Evolutionary conservation across 2,797 vertebrate genomes (phyloP), one percentile per base, ranked within the genome.

Genomic region (Brotula barbata): DNA sequence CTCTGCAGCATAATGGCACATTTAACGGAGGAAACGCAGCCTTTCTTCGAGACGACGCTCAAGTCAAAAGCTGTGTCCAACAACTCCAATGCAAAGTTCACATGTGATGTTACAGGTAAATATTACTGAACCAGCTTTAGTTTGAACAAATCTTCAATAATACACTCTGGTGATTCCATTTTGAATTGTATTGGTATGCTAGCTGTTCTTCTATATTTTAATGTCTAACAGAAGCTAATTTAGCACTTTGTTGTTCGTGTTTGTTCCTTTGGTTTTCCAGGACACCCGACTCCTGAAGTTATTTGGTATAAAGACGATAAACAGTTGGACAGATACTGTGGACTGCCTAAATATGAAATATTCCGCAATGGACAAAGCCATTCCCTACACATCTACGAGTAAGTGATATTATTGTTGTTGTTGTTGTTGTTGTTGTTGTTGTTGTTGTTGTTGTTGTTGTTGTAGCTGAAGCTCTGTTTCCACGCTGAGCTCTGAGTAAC

Each of bases 331-430:
- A 93, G 97, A 81, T 98, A 94, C 81, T 99, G 97, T 74, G 97
- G 97, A 57, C 89, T 99, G 57, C 97, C 97, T 7, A 99, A 99
- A 88, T 99, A 99, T n/a, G 85, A 99, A 92, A 94, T 99, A 87
- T 93, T 92, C 60, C 93, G 83, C 8, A 94, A 94, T 19, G 97
- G 95, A 77, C 94, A 94, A 79, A 91, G 77, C 23, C 94, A 99
- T 85, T 95, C 94, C 0, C 89, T 99, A 61, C 94, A 98, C 68
- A 92, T 99, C 73, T 98, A 96, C 91, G 95, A 95, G 97, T 99
- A 91, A 81, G 94, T 82, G 52, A 54, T 10, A 28, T 28, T 28
- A 28, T 28, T n/a, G n/a, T n/a, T n/a, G n/a, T n/a, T n/a, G n/a
- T n/a, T n/a, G n/a, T n/a, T n/a, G n/a, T n/a, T n/a, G n/a, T n/a